Conservation (phyloP, 1,140 invertebrate species). For the Apocrypta bakeri region DNA sequence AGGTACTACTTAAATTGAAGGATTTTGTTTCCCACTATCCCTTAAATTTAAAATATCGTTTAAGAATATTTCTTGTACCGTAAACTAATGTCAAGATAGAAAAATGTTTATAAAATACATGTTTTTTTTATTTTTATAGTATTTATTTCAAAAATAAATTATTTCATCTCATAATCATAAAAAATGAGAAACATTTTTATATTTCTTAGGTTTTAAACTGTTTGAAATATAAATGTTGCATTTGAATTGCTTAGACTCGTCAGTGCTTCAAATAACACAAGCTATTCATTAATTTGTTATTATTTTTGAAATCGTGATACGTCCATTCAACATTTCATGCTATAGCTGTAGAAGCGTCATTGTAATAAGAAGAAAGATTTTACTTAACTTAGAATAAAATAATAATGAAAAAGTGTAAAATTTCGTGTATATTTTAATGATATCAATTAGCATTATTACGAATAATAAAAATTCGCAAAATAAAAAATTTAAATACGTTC, state of each 20-base stretch:
- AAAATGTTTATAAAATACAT: background rate
- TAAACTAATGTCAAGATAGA: too few relatives aligned
- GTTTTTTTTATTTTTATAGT: background rate
- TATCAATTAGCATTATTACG: conserved; percentile 5
- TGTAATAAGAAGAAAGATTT: conserved; percentile 34
- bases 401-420: conserved; percentile 37
- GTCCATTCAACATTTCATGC: conserved; percentile 38
- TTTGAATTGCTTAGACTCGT: background rate
- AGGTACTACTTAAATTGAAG: background rate
- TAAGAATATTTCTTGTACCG: too few relatives aligned
- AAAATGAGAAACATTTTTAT: background rate
- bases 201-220: background rate
- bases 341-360: conserved; percentile 31
- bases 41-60: background rate
- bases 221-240: background rate
- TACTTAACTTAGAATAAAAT: conserved; percentile 18
- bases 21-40: background rate
- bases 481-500: conserved; percentile 38
- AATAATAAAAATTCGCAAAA: too few relatives aligned
- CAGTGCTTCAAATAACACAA: background rate
- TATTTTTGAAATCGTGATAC: conserved; percentile 36
- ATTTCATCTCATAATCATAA: background rate
- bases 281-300: background rate
- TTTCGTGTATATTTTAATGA: conserved; percentile 41
- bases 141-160: background rate